Base-by-base conservation (phyloP, 2,888 invertebrate species). In the Amphipyra tragopoginis region DNA sequence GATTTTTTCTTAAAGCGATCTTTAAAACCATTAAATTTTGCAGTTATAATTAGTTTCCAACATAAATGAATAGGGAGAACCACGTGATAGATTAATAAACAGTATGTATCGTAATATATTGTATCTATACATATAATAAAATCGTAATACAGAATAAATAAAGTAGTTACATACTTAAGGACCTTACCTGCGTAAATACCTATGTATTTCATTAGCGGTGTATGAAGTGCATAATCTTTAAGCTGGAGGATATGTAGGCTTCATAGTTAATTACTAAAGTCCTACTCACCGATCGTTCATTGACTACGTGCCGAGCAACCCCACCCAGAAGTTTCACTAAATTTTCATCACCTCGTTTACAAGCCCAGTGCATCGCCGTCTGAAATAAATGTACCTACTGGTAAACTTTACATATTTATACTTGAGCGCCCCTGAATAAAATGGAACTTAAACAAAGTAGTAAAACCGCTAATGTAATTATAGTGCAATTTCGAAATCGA, bases 361-460 rank as follows among this genome's bases (percentile, higher is more conserved):
- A 98, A 66, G 98, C 99, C 99, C 99, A 99, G 90, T 99, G 99
- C 82, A 99, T 95, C 53, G 98, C 99, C 75, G 98, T 99, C 98
- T 99, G 95, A 63, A 96, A 96, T 70, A 78, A 60, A 81, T 45
- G 21, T 38, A 56, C 76, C 48, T 51, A n/a, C n/a, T n/a, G 62
- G 44, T 63, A 38, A 65, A 62, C 2, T 14, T 50, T 8, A 10
- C 42, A 45, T 42, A 42, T 53, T 11, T 34, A 14, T 15, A 38
- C 34, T 7, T 5, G 11, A 14, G 14, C n/a, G 21, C 21, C n/a
- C 9, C 14, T 57, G 39, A 13, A 51, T 45, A 39, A 66, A 38
- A 26, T 39, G 33, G 44, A 38, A 44, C 47, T 38, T n/a, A 44
- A 21, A 57, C 21, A 21, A 38, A 62, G 58, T 55, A 64, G 56